These are phyloP conservation scores for Jaculus jaculus DNA, from an alignment of 2,113 vertebrate species.

Conservation along the genomic window DNA sequence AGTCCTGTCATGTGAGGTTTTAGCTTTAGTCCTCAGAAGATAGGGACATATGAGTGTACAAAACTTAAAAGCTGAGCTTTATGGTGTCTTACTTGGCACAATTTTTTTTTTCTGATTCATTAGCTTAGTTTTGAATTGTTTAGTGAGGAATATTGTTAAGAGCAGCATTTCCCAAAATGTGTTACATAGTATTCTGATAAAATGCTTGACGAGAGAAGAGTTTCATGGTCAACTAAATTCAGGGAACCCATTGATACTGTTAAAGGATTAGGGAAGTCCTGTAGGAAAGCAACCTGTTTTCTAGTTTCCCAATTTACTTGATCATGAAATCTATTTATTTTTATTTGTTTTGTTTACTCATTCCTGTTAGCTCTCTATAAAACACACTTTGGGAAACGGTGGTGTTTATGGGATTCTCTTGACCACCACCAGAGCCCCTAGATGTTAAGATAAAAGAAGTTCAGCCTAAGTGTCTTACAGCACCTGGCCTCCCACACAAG, in stretches of 20 bases:
- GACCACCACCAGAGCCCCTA: background rate
- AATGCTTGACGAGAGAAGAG: constrained; percentile 44
- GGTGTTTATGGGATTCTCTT: background rate
- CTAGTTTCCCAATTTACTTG: constrained; percentile 34
- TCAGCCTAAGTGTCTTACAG: background rate
- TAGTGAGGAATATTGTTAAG: constrained; percentile 31
- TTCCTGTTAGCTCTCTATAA: background rate
- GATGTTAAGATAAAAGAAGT: constrained; percentile 26
- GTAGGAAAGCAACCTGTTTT: constrained; percentile 24
- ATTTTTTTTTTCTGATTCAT: background rate
- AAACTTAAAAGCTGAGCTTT: constrained; percentile 1
- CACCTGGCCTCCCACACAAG: constrained; percentile 20
- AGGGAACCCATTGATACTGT: constrained; percentile 1
- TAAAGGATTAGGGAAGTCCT: constrained; percentile 20
- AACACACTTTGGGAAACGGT: constrained; percentile 57
- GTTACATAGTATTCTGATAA: constrained; percentile 40
- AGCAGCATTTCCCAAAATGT: constrained; percentile 49
- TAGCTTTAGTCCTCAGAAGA: constrained; percentile 53
- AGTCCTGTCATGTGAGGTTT: constrained; percentile 96
- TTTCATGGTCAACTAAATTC: constrained; percentile 49
- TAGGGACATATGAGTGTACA: background rate
- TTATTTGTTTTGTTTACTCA: background rate
- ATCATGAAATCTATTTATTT: constrained; percentile 30
- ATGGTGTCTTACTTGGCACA: background rate
- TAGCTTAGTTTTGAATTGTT: background rate